Evolutionary conservation across 2,113 vertebrate species (phyloP), one percentile per base, ranked within the genome.

Genomic region (Centropristis striata): DNA sequence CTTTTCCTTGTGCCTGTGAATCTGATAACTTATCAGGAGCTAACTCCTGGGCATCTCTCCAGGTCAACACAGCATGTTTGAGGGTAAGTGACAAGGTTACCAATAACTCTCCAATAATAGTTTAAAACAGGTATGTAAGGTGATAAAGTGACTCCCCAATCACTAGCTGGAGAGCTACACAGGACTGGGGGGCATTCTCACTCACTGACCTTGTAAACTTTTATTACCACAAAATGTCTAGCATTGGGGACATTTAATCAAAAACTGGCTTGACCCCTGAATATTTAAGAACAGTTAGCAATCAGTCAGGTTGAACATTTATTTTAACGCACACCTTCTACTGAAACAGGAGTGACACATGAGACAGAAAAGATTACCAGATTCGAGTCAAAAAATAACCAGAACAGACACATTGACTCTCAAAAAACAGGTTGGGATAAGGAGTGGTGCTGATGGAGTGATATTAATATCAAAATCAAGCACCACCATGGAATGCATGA

Each of bases 21-120:
- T 54, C 23, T 20, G 41, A 75, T 65, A 70, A 65, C 32, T 63
- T 63, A 83, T 86, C 63, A 20, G 1, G 42, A 42, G 9, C 14
- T 18, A 21, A 44, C 36, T 4, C 72, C 41, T 37, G 41, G 64
- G 25, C 21, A 27, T 46, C 23, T 44, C 9, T 53, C 28, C 53
- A 59, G 18, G 59, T 55, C 10, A 63, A 37, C 15, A 25, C 1
- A 15, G 13, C 18, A 16, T 8, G 65, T 53, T 53, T 49, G 21
- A 63, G 21, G 21, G 51, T n/a, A 75, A 60, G 41, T 9, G 2
- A 57, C 60, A 80, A 68, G 61, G 63, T 46, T 49, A 73, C 54
- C 15, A 58, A 73, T 13, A 46, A 1, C 42, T 10, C 21, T 64
- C 8, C 4, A 27, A 8, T 25, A 25, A 11, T 9, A 61, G 15